Conservation (phyloP, 1,140 invertebrate species). For the Oryzaephilus surinamensis region DNA sequence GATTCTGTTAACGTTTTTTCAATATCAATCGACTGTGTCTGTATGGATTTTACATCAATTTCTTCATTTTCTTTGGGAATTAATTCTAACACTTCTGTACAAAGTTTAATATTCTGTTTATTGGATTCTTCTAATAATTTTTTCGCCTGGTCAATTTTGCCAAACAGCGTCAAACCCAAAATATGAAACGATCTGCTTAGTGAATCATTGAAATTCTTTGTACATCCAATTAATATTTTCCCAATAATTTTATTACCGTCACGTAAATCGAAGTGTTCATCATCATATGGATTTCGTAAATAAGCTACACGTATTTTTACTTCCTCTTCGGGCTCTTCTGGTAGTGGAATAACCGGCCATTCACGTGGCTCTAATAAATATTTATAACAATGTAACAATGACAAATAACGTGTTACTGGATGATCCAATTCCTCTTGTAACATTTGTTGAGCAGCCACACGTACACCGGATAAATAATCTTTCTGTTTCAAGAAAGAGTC, state of each 20-base stretch:
- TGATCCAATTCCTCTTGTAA: conserved; percentile 78
- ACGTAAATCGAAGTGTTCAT: conserved; percentile 78
- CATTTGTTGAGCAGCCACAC: conserved; percentile 69
- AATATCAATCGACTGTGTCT: conserved; percentile 29
- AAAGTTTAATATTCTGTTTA: conserved; percentile 31
- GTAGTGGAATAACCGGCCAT: conserved; percentile 40
- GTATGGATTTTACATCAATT: conserved; percentile 18
- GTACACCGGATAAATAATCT: conserved; percentile 61
- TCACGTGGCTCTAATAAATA: conserved; percentile 52
- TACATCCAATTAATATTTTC: conserved; percentile 62
- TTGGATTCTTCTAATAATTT: conserved; percentile 34
- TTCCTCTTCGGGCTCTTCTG: conserved; percentile 48
- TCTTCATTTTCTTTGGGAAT: conserved; percentile 33
- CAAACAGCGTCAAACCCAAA: conserved; percentile 54
- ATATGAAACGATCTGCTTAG: conserved; percentile 55
- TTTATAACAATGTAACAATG: conserved; percentile 63
- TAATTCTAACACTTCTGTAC: conserved; percentile 37
- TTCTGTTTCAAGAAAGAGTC: conserved; percentile 62
- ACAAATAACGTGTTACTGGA: conserved; percentile 56
- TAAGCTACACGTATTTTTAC: conserved; percentile 67
- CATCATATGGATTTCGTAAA: conserved; percentile 69
- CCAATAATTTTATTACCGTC: conserved; percentile 58
- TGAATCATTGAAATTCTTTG: conserved; percentile 40
- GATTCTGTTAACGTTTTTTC: conserved; percentile 39
- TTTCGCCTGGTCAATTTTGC: conserved; percentile 52